A percentile compares a stretch with the other conserved stretches of the same genome.
These are phyloP conservation scores for Hemitrygon akajei DNA, from an alignment of 2,797 vertebrate species.

Conservation along the genomic window DNA sequence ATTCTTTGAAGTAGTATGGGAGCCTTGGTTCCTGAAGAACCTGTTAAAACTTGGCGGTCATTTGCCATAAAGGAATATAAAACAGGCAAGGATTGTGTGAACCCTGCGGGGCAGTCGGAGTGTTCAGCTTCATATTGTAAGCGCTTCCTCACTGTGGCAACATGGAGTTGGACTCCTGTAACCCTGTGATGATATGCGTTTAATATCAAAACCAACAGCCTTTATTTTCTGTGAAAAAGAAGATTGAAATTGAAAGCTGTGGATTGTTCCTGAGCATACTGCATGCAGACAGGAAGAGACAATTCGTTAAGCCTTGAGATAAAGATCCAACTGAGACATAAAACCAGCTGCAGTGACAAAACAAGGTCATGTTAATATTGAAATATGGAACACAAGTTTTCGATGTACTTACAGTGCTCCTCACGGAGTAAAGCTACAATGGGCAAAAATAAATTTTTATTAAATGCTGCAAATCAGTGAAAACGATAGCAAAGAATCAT, in stretches of 20 bases:
- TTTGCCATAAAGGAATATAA: not conserved
- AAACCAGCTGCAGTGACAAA: not conserved
- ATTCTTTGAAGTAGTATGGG: not conserved
- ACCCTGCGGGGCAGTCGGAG: not conserved
- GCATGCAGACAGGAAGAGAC: not conserved
- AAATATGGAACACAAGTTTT: not conserved
- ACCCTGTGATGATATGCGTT: not conserved
- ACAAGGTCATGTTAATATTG: not conserved
- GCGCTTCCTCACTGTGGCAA: not conserved
- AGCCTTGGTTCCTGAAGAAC: not conserved
- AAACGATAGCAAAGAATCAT: not conserved
- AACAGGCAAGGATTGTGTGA: not conserved
- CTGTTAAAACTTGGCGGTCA: not conserved
- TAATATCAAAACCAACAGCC: not conserved
- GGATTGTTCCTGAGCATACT: not conserved
- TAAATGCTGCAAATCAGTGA: not conserved
- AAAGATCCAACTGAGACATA: not conserved
- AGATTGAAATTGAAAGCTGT: not conserved
- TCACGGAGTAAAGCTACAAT: not conserved
- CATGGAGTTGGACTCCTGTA: not conserved
- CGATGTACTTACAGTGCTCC: not conserved
- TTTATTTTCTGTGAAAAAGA: not conserved
- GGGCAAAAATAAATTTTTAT: not conserved
- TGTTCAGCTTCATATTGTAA: not conserved
- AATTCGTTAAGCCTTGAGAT: not conserved